A percentile compares a stretch with the other conserved stretches of the same genome.
phyloP scores from a whole-genome alignment of 2,888 invertebrate species.

The Maniola hyperantus region DNA sequence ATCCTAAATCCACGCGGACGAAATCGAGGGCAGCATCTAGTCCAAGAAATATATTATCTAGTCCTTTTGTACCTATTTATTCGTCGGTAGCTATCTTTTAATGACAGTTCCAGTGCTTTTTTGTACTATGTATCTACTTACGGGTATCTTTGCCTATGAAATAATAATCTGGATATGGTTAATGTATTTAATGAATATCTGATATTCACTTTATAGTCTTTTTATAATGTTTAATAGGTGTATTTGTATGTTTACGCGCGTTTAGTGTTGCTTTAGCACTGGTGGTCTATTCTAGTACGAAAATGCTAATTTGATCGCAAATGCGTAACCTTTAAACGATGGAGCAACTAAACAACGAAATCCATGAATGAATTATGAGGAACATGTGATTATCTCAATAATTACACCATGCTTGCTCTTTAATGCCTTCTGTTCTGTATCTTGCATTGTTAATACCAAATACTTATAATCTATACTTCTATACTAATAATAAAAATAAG shows the following conservation, averaged over 20 bases:
- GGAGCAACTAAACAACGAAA: constrained; percentile 15
- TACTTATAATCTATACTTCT: too few species aligned
- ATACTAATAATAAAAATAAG: too few species aligned
- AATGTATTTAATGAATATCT: too few species aligned
- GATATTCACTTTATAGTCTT: too few species aligned
- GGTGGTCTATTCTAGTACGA: background rate
- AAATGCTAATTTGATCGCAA: constrained; percentile 4
- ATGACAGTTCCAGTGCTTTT: background rate
- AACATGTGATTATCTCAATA: constrained; percentile 1
- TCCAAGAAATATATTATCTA: too few species aligned
- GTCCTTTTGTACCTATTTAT: too few species aligned
- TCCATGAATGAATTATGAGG: constrained; percentile 16
- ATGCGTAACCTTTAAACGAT: constrained; percentile 15
- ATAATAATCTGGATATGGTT: too few species aligned
- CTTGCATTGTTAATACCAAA: background rate
- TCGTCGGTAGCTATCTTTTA: too few species aligned
- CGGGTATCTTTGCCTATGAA: background rate
- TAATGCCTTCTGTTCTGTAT: constrained; percentile 7
- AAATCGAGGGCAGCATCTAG: too few species aligned
- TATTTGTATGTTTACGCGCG: background rate
- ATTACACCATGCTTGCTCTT: constrained; percentile 6
- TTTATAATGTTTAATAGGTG: too few species aligned
- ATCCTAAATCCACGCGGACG: too few species aligned
- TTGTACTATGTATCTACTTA: background rate
- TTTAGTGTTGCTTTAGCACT: background rate